Conservation (phyloP, 2,888 invertebrate species). For the Patella pellucida region DNA sequence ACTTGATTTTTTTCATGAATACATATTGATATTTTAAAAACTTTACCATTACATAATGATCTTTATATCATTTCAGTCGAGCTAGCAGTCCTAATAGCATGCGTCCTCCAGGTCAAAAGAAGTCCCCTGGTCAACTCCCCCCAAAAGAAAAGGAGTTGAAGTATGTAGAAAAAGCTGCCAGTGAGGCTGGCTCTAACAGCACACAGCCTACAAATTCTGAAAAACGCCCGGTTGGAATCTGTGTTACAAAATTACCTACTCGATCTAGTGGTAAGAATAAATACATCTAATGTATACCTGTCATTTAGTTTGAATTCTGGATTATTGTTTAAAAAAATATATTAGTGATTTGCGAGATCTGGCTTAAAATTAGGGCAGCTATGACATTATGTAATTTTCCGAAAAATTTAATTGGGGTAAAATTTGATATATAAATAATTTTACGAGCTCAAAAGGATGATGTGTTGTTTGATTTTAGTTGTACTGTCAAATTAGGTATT, state of each 20-base stretch:
- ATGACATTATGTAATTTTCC: too few species aligned
- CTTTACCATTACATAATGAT: neutral
- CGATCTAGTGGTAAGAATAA: slow-evolving; percentile 63
- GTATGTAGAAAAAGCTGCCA: slow-evolving; percentile 20
- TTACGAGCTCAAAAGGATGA: too few species aligned
- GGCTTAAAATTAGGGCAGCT: too few species aligned
- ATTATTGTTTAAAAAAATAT: too few species aligned
- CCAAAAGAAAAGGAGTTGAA: slow-evolving; percentile 34
- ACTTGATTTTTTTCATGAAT: too few species aligned
- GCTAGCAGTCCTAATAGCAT: slow-evolving; percentile 43
- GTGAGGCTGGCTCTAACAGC: slow-evolving; percentile 17
- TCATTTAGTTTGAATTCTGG: too few species aligned
- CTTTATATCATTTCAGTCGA: slow-evolving; percentile 39
- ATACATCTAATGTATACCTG: too few species aligned
- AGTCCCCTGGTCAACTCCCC: slow-evolving; percentile 27
- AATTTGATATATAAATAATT: too few species aligned
- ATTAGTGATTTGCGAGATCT: too few species aligned
- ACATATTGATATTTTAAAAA: neutral
- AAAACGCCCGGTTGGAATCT: slow-evolving; percentile 60
- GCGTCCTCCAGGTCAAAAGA: slow-evolving; percentile 33
- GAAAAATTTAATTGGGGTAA: too few species aligned
- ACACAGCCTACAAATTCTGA: slow-evolving; percentile 40
- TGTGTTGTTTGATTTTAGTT: too few species aligned
- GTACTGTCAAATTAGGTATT: too few species aligned
- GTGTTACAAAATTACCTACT: slow-evolving; percentile 61